Conservation (phyloP, 2,113 vertebrate genomes). For the Murina feae region DNA sequence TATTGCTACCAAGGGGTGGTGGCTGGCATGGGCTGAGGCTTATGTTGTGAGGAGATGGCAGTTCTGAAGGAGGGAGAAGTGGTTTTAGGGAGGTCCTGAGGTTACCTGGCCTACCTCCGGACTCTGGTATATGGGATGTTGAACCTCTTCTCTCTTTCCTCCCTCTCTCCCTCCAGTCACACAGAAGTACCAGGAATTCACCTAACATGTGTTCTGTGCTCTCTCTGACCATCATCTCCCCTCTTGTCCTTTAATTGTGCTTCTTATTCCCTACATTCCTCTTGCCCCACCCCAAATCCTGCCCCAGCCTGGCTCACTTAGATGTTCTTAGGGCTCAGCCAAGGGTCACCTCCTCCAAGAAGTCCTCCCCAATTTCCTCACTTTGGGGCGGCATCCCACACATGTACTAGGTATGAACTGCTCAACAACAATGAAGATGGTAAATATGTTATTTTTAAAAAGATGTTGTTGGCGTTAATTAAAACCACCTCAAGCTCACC, state of each 20-base stretch:
- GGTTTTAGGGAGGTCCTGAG: neutral
- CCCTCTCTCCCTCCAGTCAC: neutral
- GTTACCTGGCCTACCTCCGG: neutral
- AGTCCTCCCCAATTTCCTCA: neutral
- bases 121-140: no score
- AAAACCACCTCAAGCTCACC: neutral
- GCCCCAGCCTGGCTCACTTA: neutral
- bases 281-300: neutral
- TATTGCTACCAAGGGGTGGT: neutral
- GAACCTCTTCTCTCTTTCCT: neutral
- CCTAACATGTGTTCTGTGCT: neutral
- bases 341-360: neutral
- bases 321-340: neutral
- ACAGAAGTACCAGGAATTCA: neutral
- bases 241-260: neutral
- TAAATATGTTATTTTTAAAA: neutral
- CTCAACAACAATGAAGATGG: neutral
- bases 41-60: neutral
- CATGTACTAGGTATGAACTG: neutral
- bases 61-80: neutral
- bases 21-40: neutral
- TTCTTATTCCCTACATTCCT: neutral
- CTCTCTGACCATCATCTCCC: neutral
- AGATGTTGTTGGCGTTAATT: neutral
- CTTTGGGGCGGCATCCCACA: neutral